Conservation (phyloP, 2,113 vertebrate genomes). For the Rhinoderma darwinii region DNA sequence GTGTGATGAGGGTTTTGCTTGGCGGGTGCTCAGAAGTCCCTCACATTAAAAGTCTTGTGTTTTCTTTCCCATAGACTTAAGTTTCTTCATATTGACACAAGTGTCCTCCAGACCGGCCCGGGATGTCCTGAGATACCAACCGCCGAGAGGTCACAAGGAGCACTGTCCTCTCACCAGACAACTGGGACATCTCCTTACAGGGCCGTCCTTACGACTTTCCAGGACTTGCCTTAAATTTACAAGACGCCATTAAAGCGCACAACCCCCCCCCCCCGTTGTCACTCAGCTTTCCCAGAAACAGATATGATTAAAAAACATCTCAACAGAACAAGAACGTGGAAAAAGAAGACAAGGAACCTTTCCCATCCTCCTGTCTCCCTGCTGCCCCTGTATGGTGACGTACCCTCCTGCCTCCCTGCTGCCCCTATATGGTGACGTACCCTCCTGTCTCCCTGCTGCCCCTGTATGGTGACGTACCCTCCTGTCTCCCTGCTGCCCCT, state of each 20-base stretch:
- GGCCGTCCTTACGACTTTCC: background rate
- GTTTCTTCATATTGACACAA: constrained; percentile 11
- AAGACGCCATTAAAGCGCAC: background rate
- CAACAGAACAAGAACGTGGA: too few species aligned
- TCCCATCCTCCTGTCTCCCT: too few species aligned
- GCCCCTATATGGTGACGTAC: too few species aligned
- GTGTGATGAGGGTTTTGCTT: background rate
- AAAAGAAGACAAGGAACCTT: too few species aligned
- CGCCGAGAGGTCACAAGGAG: background rate
- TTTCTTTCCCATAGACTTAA: background rate
- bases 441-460: too few species aligned
- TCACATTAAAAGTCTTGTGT: background rate
- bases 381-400: too few species aligned
- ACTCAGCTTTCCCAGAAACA: background rate
- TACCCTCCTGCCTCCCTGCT: too few species aligned
- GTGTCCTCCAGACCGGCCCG: background rate
- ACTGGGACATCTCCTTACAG: background rate
- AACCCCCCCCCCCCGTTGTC: too few species aligned
- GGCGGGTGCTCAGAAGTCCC: background rate
- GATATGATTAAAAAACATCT: too few species aligned
- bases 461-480: too few species aligned
- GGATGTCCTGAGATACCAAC: background rate
- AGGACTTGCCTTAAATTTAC: background rate
- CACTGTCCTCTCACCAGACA: background rate
- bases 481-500: too few species aligned